Conservation (phyloP, 2,797 vertebrate genomes). For the Periparus ater region DNA sequence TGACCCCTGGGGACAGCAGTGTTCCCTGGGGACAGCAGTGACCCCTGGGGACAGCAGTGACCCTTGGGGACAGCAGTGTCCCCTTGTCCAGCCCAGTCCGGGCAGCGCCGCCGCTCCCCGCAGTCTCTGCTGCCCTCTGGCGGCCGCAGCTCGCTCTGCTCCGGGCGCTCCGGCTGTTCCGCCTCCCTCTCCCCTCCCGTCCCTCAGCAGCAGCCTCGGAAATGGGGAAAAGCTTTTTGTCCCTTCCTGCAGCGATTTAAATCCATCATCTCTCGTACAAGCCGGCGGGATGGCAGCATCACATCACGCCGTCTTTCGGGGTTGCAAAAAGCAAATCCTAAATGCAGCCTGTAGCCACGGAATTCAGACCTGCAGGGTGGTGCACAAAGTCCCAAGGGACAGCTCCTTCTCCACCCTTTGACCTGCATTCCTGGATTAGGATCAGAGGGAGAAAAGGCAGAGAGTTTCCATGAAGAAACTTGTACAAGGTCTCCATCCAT, state of each 20-base stretch:
- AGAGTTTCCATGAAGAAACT: neutral
- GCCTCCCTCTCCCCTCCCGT: too few species aligned
- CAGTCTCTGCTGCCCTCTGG: too few species aligned
- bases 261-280: accelerated
- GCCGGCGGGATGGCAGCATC: accelerated
- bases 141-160: too few species aligned
- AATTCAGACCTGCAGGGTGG: neutral
- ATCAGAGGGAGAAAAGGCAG: neutral
- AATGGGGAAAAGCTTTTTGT: too few species aligned
- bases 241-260: neutral
- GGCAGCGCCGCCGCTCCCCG: too few species aligned
- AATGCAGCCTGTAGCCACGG: neutral
- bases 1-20: too few species aligned
- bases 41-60: too few species aligned
- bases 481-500: neutral
- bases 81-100: too few species aligned
- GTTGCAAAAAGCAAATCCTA: neutral
- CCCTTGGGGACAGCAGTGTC: too few species aligned
- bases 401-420: neutral
- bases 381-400: neutral
- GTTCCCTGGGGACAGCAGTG: too few species aligned
- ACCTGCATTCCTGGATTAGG: neutral
- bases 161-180: too few species aligned
- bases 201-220: too few species aligned
- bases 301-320: accelerated